Conservation (phyloP, 2,888 invertebrate genomes). For the Brenthis hecate region DNA sequence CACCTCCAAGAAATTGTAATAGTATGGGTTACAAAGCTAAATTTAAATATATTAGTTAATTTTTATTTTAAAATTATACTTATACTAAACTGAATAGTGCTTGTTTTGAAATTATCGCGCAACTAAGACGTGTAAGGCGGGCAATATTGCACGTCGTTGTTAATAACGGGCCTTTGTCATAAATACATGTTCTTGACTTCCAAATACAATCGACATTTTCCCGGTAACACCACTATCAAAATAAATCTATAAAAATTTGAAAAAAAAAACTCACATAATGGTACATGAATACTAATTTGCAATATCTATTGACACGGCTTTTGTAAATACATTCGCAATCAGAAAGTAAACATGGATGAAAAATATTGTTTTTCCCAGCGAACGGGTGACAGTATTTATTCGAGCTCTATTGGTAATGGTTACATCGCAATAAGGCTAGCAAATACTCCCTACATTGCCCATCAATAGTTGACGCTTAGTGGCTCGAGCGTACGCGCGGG, state of each 20-base stretch:
- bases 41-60: too few species aligned
- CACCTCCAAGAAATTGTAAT: too few species aligned
- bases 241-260: background rate
- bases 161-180: too few species aligned
- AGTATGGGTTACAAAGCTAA: too few species aligned
- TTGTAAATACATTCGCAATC: conserved; percentile 39
- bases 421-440: conserved; percentile 61
- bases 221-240: too few species aligned
- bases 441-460: conserved; percentile 64
- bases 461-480: conserved; percentile 75
- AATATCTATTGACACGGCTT: conserved; percentile 25
- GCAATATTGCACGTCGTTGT: too few species aligned
- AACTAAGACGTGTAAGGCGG: too few species aligned
- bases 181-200: too few species aligned
- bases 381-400: conserved; percentile 47
- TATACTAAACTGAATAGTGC: too few species aligned
- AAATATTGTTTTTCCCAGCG: conserved; percentile 66
- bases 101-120: too few species aligned
- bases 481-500: conserved; percentile 57
- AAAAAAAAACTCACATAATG: background rate
- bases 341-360: conserved; percentile 46
- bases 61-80: too few species aligned
- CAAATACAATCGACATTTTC: too few species aligned
- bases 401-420: conserved; percentile 49
- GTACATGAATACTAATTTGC: conserved; percentile 32